Base-by-base conservation (phyloP, 2,113 vertebrate genomes). In the Phyllostomus discolor region DNA sequence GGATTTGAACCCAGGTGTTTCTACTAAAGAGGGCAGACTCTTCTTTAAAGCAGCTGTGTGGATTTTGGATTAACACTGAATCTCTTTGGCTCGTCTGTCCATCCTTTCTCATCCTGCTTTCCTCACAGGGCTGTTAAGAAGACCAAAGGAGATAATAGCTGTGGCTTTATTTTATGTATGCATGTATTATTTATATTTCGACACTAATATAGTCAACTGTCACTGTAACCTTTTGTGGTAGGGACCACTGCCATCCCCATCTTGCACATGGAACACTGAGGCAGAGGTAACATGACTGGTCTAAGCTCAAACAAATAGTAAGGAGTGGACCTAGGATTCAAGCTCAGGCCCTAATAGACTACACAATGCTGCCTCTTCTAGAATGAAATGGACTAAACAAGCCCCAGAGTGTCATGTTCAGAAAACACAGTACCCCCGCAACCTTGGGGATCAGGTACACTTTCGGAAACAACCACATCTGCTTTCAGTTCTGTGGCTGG, bases 1-100 rank as follows among this genome's bases (percentile, higher is more conserved):
- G 41, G 70, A 69, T 11, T 0, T 2, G 14, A 81, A 73, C 38
- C 15, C 8, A 46, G 70, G 17, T 48, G 38, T 41, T 62, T 59
- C 54, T 38, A 50, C 7, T 38, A 19, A 28, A 26, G 52, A 14
- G 1, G 15, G 69, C 1, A 19, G 19, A 10, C 24, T 24, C 35
- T 33, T 41, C n/a, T 41, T 41, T 10, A 70, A 67, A 10, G 57
- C 57, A 43, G 24, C 10, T 1, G 14, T 5, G 31, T 1, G 20
- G 46, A 38, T 33, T 70, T 15, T 48, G 5, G 15, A 15, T 33
- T 4, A 3, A 12, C n/a, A 10, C 0, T 0, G 12, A 17, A 9
- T 33, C 17, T 64, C 46, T 20, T 75, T 35, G 73, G 80, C 7
- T 7, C 24, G 0, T 33, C 50, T 72, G 35, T 28, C 90, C 31